A percentile compares a stretch with the other conserved stretches of the same genome.
phyloP scores from a whole-genome alignment of 2,113 vertebrate species.

The Myocastor coypus region DNA sequence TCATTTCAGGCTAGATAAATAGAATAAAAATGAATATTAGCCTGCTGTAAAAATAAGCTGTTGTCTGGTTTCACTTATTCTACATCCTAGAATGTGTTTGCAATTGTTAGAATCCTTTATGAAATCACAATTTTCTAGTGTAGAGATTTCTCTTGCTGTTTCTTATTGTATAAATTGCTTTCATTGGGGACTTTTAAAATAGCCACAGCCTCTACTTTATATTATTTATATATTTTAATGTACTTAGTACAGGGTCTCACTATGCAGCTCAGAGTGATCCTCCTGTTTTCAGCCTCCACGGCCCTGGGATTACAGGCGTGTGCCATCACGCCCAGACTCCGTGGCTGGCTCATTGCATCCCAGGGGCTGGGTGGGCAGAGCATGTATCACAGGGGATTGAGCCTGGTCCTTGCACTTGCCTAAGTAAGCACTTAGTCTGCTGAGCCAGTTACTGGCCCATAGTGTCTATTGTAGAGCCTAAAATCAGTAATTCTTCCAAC shows the following conservation, averaged over 20 bases:
- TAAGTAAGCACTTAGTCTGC: no score
- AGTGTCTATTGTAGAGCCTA: background rate
- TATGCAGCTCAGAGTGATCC: no score
- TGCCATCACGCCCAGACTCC: no score
- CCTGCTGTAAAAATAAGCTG: background rate
- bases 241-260: no score
- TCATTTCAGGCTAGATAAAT: slow-evolving; percentile 10
- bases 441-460: no score
- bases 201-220: background rate
- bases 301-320: no score
- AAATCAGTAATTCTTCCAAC: background rate
- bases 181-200: background rate
- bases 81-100: background rate
- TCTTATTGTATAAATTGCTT: background rate
- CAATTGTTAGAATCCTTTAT: background rate
- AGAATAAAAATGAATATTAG: background rate
- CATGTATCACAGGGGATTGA: no score
- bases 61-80: background rate
- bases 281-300: no score
- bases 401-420: no score
- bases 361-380: no score
- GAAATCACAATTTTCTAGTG: background rate
- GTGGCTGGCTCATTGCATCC: no score
- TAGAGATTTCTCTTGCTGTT: background rate
- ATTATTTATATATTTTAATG: no score